Conservation (phyloP, 2,797 vertebrate genomes). For the Fistularia tabacaria region DNA sequence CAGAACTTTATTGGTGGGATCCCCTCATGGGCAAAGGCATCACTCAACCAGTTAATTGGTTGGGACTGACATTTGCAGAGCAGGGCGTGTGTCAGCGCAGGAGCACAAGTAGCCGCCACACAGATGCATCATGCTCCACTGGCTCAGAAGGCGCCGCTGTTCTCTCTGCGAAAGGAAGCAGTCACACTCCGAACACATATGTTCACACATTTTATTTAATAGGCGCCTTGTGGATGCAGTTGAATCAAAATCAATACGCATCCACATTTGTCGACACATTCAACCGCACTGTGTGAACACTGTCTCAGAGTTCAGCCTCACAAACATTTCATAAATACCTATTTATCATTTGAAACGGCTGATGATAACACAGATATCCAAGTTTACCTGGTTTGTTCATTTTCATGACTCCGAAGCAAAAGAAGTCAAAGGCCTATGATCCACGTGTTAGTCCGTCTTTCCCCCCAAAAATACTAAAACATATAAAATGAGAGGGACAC, state of each 20-base stretch:
- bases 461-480: slow-evolving; percentile 3
- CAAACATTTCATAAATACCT: slow-evolving; percentile 62
- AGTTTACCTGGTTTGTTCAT: too few species aligned
- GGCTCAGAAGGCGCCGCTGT: slow-evolving; percentile 44
- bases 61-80: slow-evolving; percentile 70
- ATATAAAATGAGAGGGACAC: slow-evolving; percentile 26
- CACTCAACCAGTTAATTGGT: slow-evolving; percentile 71
- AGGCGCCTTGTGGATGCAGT: slow-evolving; percentile 41
- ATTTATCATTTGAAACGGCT: slow-evolving; percentile 56
- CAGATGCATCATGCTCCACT: slow-evolving; percentile 49
- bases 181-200: slow-evolving; percentile 27
- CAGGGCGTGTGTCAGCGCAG: slow-evolving; percentile 62
- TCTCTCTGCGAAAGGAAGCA: slow-evolving; percentile 30
- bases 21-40: slow-evolving; percentile 51
- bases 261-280: slow-evolving; percentile 50
- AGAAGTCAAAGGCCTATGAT: too few species aligned
- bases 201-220: slow-evolving; percentile 55
- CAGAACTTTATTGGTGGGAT: slow-evolving; percentile 49
- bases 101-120: slow-evolving; percentile 40
- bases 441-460: too few species aligned
- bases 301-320: slow-evolving; percentile 44
- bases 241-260: slow-evolving; percentile 59
- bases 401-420: too few species aligned
- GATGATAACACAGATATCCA: too few species aligned
- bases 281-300: slow-evolving; percentile 27